phyloP scores from a whole-genome alignment of 2,797 vertebrate species.

The Siniperca obscura region DNA sequence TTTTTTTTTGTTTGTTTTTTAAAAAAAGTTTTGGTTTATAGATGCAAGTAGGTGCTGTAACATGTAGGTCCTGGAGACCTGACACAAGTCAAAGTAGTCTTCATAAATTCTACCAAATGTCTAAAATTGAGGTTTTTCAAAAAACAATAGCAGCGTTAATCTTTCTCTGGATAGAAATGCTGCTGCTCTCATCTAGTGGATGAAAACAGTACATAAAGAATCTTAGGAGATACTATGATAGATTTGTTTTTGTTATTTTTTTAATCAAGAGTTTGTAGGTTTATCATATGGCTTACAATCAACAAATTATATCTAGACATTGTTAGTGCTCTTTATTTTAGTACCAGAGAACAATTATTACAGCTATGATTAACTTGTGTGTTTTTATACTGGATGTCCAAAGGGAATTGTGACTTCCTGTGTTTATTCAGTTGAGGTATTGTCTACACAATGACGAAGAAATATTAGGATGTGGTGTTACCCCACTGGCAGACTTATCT shows the following conservation, averaged over 20 bases:
- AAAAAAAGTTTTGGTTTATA: no score
- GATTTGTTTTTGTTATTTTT: no score
- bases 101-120: neutral
- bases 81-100: neutral
- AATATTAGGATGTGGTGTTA: conserved; percentile 7
- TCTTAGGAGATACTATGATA: no score
- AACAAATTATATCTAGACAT: neutral
- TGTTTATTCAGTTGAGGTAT: conserved; percentile 32
- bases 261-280: neutral
- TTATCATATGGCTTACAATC: neutral
- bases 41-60: no score
- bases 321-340: neutral
- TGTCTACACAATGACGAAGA: neutral
- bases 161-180: no score
- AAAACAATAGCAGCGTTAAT: no score
- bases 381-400: conserved; percentile 4
- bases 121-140: no score
- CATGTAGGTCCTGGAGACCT: no score
- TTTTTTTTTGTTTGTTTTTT: neutral
- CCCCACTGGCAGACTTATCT: neutral
- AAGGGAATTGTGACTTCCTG: conserved; percentile 47
- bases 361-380: neutral
- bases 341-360: neutral
- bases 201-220: neutral
- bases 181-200: conserved; percentile 17